Conservation (phyloP, 1,140 invertebrate genomes). For the Drosophila sp. region DNA sequence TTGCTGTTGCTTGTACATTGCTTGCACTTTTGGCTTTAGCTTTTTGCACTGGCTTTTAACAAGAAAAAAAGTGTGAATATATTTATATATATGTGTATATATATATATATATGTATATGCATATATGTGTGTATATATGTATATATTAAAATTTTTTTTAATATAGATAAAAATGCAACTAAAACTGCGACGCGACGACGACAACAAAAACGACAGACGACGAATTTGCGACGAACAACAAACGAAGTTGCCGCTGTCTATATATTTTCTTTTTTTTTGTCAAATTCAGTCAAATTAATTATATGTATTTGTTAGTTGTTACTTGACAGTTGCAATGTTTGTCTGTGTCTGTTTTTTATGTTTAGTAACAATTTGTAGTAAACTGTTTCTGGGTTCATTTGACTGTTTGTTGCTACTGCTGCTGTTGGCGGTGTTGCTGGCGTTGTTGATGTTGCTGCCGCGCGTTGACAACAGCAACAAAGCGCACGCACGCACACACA, state of each 20-base stretch:
- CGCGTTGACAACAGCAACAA: slow-evolving; percentile 25
- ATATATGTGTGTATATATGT: slow-evolving; percentile 28
- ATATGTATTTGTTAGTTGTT: slow-evolving; percentile 23
- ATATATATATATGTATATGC: slow-evolving; percentile 40
- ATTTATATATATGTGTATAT: slow-evolving; percentile 38
- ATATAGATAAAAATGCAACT: slow-evolving; percentile 24
- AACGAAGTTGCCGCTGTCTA: slow-evolving; percentile 23
- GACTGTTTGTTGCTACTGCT: slow-evolving; percentile 17
- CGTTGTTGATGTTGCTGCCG: slow-evolving; percentile 21
- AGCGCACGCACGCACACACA: slow-evolving; percentile 32
- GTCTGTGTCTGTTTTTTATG: slow-evolving; percentile 33
- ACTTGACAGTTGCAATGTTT: slow-evolving; percentile 43
- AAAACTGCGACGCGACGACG: slow-evolving; percentile 17
- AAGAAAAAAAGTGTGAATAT: slow-evolving; percentile 58
- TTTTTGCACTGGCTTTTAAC: slow-evolving; percentile 53
- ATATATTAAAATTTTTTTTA: slow-evolving; percentile 23
- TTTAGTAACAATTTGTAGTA: no score
- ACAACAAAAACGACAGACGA: neutral
- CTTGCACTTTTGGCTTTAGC: slow-evolving; percentile 31
- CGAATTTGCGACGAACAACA: slow-evolving; percentile 16
- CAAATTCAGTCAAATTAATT: no score
- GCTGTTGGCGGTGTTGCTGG: neutral
- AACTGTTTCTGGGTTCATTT: slow-evolving; percentile 29
- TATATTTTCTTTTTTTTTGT: slow-evolving; percentile 26
- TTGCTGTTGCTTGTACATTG: slow-evolving; percentile 55